These are phyloP conservation scores for Alexandromys fortis DNA, from an alignment of 2,113 vertebrate genomes.

Conservation along the genomic window DNA sequence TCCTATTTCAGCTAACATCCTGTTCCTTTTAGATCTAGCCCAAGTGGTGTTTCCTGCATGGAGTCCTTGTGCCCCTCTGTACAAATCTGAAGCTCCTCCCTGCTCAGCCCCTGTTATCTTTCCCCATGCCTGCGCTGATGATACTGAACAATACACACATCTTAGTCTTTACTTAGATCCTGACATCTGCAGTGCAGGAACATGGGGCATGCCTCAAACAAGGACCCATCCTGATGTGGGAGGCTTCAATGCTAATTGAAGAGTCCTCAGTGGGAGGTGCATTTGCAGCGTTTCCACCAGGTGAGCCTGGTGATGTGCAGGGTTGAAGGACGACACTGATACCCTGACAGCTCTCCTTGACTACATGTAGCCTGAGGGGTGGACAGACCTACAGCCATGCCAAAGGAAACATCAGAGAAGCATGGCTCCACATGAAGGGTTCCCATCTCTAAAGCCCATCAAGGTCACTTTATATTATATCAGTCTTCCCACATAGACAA, in stretches of 20 bases:
- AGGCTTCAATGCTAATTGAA: background rate
- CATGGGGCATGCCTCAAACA: background rate
- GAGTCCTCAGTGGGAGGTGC: background rate
- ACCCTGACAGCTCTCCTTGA: background rate
- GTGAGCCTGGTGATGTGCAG: background rate
- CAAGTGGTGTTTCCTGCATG: background rate
- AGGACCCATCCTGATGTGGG: background rate
- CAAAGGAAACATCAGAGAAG: constrained; percentile 23
- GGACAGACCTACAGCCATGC: background rate
- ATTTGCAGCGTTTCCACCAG: background rate
- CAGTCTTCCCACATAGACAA: background rate
- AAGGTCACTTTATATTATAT: background rate
- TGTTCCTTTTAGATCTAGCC: background rate
- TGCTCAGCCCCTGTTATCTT: background rate
- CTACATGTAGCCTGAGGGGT: background rate
- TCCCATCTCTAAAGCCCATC: background rate
- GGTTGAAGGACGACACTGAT: background rate
- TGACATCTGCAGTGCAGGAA: background rate
- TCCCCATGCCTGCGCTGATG: background rate
- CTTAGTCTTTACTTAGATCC: background rate
- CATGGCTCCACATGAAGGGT: background rate
- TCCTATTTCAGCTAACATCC: background rate
- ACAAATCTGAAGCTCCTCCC: background rate
- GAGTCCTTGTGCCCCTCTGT: background rate
- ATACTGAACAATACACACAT: accelerated